Evolutionary conservation across 1,140 invertebrate genomes (phyloP), one percentile per base, ranked within the genome.

Genomic region (Eriosoma lanigerum): DNA sequence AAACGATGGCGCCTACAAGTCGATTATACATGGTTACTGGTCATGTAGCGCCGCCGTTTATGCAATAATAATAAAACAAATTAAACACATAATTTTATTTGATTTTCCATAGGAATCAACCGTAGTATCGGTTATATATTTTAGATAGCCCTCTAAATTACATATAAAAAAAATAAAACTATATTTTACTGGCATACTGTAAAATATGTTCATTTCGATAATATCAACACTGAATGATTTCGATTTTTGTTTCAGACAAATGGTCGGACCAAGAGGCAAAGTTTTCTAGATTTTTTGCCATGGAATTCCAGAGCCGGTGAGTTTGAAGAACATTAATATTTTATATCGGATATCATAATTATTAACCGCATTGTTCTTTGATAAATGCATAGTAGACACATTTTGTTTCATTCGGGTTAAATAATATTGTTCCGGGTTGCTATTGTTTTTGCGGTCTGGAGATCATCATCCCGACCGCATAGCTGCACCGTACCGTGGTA

Each of bases 291-390:
- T 12, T 56, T 78, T n/a, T 44, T 78, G 54, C 75, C 75, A n/a
- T 78, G 56, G 56, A 78, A 78, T 44, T 32, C 56, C 58, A 78
- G 75, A 10, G 60, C 21, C 26, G 56, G 75, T 78, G 44, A 78
- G 68, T 72, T 54, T 48, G 12, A 21, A 1, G 12, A 24, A 24
- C 46, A 46, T 8, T 2, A 32, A 32, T 9, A n/a, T 64, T 12
- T 32, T 19, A 32, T 44, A n/a, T 12, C 12, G 1, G 21, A n/a
- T 2, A 17, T 12, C 64, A 9, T 19, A 66, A 70, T 70, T n/a
- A n/a, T n/a, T 70, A 70, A 70, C 26, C 3, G 24, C 56, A 60
- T 60, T 60, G 56, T 60, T 29, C 10, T 29, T 9, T 4, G 56
- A 29, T 29, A 60, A 60, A 60, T 29, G 6, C 3, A 29, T 9